A percentile compares a stretch with the other conserved stretches of the same genome.
phyloP scores from a whole-genome alignment of 2,797 vertebrate species.

The Cuniculus paca region DNA sequence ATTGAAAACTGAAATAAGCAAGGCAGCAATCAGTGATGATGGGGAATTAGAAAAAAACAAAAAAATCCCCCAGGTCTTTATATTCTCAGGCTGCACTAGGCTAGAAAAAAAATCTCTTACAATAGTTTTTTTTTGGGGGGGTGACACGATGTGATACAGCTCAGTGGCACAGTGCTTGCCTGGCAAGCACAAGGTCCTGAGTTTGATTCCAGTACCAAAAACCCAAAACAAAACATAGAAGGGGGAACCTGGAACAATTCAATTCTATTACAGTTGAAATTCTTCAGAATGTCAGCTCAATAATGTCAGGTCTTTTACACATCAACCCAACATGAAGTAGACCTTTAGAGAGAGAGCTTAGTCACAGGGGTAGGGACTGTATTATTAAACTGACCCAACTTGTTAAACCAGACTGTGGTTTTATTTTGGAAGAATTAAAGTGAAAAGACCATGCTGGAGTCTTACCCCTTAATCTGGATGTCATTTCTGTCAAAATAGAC shows the following conservation, averaged over 20 bases:
- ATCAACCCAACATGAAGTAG: constrained; percentile 60
- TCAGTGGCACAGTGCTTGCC: too few species aligned
- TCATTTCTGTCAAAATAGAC: constrained; percentile 58
- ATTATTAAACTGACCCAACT: constrained; percentile 58
- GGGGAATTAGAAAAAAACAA: background rate
- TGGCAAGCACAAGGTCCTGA: too few species aligned
- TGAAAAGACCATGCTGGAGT: background rate
- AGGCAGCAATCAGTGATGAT: background rate
- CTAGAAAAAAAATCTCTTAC: constrained; percentile 15
- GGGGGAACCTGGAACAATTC: background rate
- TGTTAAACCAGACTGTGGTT: constrained; percentile 55
- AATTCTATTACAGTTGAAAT: background rate
- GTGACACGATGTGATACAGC: too few species aligned
- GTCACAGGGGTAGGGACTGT: constrained; percentile 31
- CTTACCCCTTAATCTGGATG: background rate
- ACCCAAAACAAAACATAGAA: background rate
- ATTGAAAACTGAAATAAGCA: constrained; percentile 22
- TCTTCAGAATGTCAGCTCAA: background rate
- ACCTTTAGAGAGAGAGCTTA: constrained; percentile 4
- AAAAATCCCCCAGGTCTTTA: background rate
- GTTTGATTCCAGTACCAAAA: background rate
- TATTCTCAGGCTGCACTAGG: constrained; percentile 5
- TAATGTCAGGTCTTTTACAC: constrained; percentile 34
- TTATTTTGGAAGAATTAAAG: constrained; percentile 70
- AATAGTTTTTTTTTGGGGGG: too few species aligned